Conservation (phyloP, 92 coral and sea anemone species). For the Paragorgia papillata region DNA sequence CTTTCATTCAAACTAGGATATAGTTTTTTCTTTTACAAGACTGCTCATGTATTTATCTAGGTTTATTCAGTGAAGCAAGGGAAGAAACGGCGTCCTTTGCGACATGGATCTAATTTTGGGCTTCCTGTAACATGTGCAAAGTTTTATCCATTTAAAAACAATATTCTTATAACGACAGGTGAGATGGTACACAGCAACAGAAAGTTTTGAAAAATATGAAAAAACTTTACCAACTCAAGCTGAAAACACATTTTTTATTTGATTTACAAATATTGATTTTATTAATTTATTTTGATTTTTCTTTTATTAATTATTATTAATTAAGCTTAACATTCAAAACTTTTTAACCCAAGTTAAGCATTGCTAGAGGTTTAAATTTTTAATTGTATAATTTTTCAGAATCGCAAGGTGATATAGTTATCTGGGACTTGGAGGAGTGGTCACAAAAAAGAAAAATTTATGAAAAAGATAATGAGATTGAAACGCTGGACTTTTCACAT, state of each 20-base stretch:
- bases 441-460: constrained; percentile 60
- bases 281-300: no score
- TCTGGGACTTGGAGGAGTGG: constrained; percentile 93
- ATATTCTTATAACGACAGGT: constrained; percentile 82
- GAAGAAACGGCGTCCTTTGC: constrained; percentile 83
- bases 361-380: background rate
- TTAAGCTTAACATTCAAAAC: background rate
- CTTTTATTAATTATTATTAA: background rate
- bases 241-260: no score
- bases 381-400: constrained; percentile 42
- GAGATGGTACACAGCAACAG: no score
- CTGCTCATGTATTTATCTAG: no score
- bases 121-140: constrained; percentile 88
- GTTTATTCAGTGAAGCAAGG: constrained; percentile 79
- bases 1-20: no score
- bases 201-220: no score
- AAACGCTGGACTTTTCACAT: constrained; percentile 93
- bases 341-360: background rate
- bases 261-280: no score
- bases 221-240: no score
- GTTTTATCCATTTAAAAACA: constrained; percentile 86
- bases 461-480: constrained; percentile 90
- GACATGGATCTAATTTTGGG: constrained; percentile 96
- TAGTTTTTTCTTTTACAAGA: no score
- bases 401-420: constrained; percentile 83